Conservation (phyloP, 53 echinoderm and acorn worm genomes). For the Hippasteria phrygiana region DNA sequence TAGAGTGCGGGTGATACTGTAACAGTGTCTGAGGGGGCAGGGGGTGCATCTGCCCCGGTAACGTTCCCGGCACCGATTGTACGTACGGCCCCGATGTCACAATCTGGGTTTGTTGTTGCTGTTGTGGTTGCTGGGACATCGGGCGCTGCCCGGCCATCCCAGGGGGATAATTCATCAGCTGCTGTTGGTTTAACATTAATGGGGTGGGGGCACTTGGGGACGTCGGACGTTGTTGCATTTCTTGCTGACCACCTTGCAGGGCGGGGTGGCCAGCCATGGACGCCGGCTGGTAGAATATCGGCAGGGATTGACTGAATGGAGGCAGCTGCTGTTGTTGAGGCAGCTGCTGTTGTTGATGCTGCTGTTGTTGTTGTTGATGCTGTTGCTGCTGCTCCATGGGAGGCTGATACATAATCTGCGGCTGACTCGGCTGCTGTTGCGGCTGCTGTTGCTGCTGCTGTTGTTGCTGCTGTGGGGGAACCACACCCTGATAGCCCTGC, state of each 20-base stretch:
- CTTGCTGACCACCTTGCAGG: constrained; percentile 69
- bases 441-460: constrained; percentile 70
- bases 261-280: constrained; percentile 38
- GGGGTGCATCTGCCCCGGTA: constrained; percentile 49
- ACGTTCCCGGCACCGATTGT: constrained; percentile 76
- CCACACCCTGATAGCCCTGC: constrained; percentile 50
- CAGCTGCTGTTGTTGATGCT: constrained; percentile 59
- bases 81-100: constrained; percentile 68
- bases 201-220: constrained; percentile 73
- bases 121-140: constrained; percentile 49
- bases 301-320: constrained; percentile 36
- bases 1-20: constrained; percentile 52
- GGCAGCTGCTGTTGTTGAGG: constrained; percentile 43
- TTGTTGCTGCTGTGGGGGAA: constrained; percentile 60
- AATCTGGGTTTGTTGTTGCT: constrained; percentile 69
- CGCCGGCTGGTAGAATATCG: constrained; percentile 66
- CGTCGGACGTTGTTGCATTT: constrained; percentile 73
- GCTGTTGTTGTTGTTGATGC: constrained; percentile 50
- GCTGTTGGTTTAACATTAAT: constrained; percentile 62
- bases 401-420: constrained; percentile 78
- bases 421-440: constrained; percentile 69
- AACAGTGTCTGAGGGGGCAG: constrained; percentile 54
- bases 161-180: constrained; percentile 73
- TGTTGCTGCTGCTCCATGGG: constrained; percentile 70
- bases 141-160: constrained; percentile 74